Base-by-base conservation (phyloP, 2,797 vertebrate species). In the Coregonus sp. region DNA sequence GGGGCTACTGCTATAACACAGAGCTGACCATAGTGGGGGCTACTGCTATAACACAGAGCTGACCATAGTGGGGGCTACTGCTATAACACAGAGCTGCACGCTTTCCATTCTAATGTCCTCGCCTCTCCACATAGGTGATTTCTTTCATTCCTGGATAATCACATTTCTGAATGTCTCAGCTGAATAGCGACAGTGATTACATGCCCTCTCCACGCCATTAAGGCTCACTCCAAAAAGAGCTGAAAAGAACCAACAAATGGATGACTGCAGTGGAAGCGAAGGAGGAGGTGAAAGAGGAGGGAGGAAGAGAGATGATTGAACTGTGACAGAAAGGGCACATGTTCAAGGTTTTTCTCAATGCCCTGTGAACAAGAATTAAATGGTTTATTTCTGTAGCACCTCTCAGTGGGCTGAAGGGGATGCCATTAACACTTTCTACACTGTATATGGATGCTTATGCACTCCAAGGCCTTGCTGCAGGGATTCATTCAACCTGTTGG, bases 291-390 rank as follows among this genome's bases (percentile, higher is more conserved):
- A 5, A 16, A 56, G 71, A 6, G 9, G 5, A 15, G 5, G 51
- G 40, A 33, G 51, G 31, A 73, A 40, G 51, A 81, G 63, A 35
- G 65, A 70, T 81, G 73, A 84, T 78, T 85, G 78, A 65, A 78
- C 63, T 75, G 29, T 47, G 16, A 14, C 75, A 69, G 68, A 68
- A 78, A 77, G 31, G 75, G 74, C 25, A 63, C 52, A 35, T 29
- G 29, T 74, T 83, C 78, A 80, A 82, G 72, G 79, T 81, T 80
- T 81, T 82, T 56, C 31, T n/a, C 14, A 56, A 3, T 70, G 61
- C 51, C 35, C 3, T 16, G 18, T 14, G 20, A 79, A 65, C 68
- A 67, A 79, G 76, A 82, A 73, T 66, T 1, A 68, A 70, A 70
- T 81, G 37, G 76, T 81, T 80, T 68, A 50, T 73, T 77, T 18